A percentile compares a stretch with the other conserved stretches of the same genome.
Conservation (phyloP, 2,113 vertebrate genomes). For the Solenodon paradoxus region DNA sequence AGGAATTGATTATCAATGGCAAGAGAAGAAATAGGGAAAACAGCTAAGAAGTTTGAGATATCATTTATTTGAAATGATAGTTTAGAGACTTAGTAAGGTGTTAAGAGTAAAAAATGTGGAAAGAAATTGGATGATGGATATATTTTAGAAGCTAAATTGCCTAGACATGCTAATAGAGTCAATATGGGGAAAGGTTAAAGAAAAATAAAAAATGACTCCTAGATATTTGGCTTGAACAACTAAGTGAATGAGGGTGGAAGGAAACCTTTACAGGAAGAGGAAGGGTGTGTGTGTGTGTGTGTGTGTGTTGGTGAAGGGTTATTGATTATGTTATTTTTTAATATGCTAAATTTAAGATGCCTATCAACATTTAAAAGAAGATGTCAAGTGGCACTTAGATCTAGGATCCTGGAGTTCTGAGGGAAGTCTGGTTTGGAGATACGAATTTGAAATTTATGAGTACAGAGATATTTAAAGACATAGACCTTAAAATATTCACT, state of each 20-base stretch:
- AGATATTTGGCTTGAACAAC: neutral
- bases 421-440: neutral
- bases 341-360: constrained; percentile 25
- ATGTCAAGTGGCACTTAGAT: constrained; percentile 19
- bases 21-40: neutral
- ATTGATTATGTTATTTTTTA: neutral
- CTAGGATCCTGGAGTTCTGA: neutral
- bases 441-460: neutral
- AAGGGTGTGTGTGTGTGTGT: neutral
- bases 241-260: neutral
- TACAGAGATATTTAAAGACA: constrained; percentile 32
- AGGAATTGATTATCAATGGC: neutral
- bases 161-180: neutral
- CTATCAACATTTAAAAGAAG: constrained; percentile 49
- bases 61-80: neutral
- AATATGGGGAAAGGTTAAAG: neutral
- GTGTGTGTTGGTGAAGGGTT: neutral
- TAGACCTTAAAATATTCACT: neutral
- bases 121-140: neutral
- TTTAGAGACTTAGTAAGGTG: neutral
- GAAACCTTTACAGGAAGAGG: neutral
- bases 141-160: neutral
- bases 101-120: neutral
- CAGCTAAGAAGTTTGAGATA: neutral
- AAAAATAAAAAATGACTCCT: neutral